Conservation (phyloP, 2,113 vertebrate species). For the Peromyscus polionotus region DNA sequence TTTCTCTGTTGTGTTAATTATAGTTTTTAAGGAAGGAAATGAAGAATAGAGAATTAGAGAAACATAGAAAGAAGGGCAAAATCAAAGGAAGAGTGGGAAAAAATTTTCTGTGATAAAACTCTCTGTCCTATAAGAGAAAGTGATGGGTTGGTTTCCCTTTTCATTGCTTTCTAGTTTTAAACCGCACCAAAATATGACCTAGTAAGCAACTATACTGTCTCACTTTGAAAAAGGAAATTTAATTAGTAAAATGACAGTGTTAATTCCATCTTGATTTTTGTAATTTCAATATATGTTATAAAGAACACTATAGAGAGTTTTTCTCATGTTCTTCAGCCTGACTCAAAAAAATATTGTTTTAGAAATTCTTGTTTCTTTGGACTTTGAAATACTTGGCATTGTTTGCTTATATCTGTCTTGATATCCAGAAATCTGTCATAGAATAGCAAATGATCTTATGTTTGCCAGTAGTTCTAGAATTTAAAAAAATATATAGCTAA, state of each 20-base stretch:
- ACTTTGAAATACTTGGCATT: slow-evolving; percentile 4
- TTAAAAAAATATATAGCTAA: background rate
- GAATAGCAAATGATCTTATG: background rate
- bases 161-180: background rate
- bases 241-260: background rate
- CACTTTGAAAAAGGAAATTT: slow-evolving; percentile 23
- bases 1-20: background rate
- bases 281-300: background rate
- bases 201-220: background rate
- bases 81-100: background rate
- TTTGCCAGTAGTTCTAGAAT: background rate
- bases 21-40: background rate
- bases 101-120: background rate
- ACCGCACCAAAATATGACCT: background rate
- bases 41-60: background rate
- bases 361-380: background rate
- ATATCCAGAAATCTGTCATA: background rate
- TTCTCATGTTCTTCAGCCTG: background rate
- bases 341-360: background rate
- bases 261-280: slow-evolving; percentile 3
- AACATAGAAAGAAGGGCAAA: background rate
- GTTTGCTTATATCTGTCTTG: background rate
- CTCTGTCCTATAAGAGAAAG: background rate
- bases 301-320: background rate
- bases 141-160: background rate